Evolutionary conservation across 2,888 invertebrate species (phyloP).

Genomic region (Pantelozetes paolii): DNA sequence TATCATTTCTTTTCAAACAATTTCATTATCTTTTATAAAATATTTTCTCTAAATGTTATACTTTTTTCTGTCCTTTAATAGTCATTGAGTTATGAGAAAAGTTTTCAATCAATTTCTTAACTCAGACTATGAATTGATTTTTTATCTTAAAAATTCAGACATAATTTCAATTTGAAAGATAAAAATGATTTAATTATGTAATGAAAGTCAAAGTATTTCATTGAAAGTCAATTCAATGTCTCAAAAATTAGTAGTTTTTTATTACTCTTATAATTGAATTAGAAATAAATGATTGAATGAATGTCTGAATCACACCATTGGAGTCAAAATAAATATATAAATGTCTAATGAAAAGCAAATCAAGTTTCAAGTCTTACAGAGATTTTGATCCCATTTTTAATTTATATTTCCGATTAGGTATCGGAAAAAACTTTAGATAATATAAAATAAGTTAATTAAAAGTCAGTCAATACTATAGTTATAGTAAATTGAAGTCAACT

Average conservation of each 20-base stretch:
- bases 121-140: too few relatives aligned
- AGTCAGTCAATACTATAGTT: neutral
- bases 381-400: neutral
- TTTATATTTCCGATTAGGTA: neutral
- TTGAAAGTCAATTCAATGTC: neutral
- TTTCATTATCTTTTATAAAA: too few relatives aligned
- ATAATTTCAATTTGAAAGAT: neutral
- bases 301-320: neutral
- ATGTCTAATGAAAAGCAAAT: neutral
- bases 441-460: conserved; percentile 5
- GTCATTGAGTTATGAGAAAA: neutral
- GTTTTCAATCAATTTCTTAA: too few relatives aligned
- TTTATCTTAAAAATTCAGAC: too few relatives aligned
- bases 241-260: neutral
- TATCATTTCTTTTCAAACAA: too few relatives aligned
- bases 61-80: neutral
- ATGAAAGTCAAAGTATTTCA: neutral
- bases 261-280: neutral
- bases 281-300: neutral
- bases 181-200: neutral
- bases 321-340: neutral
- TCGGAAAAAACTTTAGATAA: neutral
- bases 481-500: neutral
- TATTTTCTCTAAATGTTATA: neutral
- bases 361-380: neutral